phyloP scores from a whole-genome alignment of 2,797 vertebrate species.

The Acrocephalus scirpaceus region DNA sequence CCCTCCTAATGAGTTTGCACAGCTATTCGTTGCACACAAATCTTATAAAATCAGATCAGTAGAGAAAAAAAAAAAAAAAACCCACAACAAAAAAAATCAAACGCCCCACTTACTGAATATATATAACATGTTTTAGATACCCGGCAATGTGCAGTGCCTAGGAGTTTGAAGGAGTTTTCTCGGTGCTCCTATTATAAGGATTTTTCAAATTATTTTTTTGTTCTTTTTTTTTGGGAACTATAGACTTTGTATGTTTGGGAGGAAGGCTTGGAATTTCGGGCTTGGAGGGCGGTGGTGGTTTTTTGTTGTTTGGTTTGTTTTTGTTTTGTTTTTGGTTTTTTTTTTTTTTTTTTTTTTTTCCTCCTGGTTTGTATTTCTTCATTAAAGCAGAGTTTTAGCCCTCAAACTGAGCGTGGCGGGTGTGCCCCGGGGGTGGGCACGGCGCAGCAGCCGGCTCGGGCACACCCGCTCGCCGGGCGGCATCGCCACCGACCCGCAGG shows the following conservation, averaged over 20 bases:
- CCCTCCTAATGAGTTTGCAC: neutral
- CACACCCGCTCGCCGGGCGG: fast-evolving
- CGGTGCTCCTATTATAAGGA: fast-evolving
- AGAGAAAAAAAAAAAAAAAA: too few species aligned
- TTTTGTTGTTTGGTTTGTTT: too few species aligned
- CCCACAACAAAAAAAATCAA: neutral
- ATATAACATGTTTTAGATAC: fast-evolving
- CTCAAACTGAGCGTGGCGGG: fast-evolving
- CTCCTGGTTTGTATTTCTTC: neutral
- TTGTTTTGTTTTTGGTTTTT: too few species aligned
- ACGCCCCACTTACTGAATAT: neutral
- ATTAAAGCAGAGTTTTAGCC: neutral
- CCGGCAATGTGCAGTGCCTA: neutral
- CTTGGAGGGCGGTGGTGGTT: fast-evolving
- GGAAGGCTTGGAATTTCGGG: neutral
- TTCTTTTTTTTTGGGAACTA: neutral
- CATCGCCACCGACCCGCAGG: neutral
- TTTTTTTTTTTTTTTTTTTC: neutral
- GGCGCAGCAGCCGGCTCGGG: neutral
- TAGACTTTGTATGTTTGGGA: neutral
- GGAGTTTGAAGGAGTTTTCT: neutral
- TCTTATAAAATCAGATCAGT: neutral
- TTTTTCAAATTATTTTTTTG: fast-evolving
- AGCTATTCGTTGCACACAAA: neutral
- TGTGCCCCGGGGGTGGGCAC: neutral